Evolutionary conservation across 2,113 vertebrate species (phyloP), one percentile per base, ranked within the genome.

Genomic region (Thalassarche chlororhynchos): DNA sequence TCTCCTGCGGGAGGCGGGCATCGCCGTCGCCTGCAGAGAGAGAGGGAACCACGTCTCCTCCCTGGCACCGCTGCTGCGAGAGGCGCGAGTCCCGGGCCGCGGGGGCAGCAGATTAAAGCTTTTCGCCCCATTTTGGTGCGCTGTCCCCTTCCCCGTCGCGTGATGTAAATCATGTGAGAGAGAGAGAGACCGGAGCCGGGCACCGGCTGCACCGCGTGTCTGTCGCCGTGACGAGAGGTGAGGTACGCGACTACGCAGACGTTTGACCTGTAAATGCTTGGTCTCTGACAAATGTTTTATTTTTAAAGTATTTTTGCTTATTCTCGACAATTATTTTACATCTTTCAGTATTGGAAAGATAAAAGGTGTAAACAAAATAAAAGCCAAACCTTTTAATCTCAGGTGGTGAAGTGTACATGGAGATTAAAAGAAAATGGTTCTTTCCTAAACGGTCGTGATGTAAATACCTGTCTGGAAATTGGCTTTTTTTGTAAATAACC

Each of bases 281-380:
- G 38, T 69, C 87, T 88, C 84, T 21, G 57, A 75, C 40, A 91
- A 85, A 93, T 51, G 68, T 40, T 96, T 90, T 89, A 92, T 96
- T 97, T 98, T 95, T 71, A 7, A 90, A 91, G 5, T 92, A 60
- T 83, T 92, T 96, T 97, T 96, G 82, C 79, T 92, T 91, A 66
- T 72, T 79, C 60, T 82, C 28, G 4, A 61, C 1, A 2, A 60
- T 79, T 32, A 68, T 76, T 84, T 66, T 51, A 54, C 65, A 29
- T 88, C 91, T 89, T 92, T 96, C 95, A 96, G 97, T 97, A 90
- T 96, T 90, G 95, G 82, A 84, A 94, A 95, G 92, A 94, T 38
- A 61, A 34, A 32, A 80, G 8, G 68, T 75, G 61, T 65, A 88
- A 89, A 76, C 16, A 28, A 44, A 87, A 21, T 64, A 42, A 23